phyloP scores from a whole-genome alignment of 2,888 invertebrate genomes.

The Chloroclystis v-ata region DNA sequence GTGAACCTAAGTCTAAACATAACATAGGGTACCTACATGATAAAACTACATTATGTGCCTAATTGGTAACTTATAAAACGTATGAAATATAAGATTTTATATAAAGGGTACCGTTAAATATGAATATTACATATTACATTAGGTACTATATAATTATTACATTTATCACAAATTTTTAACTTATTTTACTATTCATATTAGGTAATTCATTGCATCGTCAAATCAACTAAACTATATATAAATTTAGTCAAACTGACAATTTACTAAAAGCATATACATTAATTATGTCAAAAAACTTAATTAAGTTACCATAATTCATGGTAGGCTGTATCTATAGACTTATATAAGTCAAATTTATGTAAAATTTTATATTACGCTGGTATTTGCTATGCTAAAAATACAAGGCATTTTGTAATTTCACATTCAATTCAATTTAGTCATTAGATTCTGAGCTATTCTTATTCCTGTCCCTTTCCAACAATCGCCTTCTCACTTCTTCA shows the following conservation, averaged over 20 bases:
- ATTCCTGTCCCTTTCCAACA: conserved; percentile 64
- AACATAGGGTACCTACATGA: too few relatives aligned
- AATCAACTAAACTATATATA: conserved; percentile 51
- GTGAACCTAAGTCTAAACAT: too few relatives aligned
- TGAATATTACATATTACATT: too few relatives aligned
- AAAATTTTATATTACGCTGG: not conserved
- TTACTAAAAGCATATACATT: conserved; percentile 30
- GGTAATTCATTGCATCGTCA: conserved; percentile 52
- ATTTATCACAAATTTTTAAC: not conserved
- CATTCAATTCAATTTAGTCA: not conserved
- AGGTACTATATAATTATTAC: not conserved
- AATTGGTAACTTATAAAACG: not conserved
- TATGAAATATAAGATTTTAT: too few relatives aligned
- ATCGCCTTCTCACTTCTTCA: conserved; percentile 70
- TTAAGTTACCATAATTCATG: not conserved
- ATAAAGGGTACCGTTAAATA: too few relatives aligned
- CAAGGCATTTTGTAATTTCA: not conserved
- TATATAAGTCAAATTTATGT: too few relatives aligned
- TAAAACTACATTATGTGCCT: too few relatives aligned
- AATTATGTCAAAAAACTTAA: not conserved
- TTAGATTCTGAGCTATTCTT: conserved; percentile 34
- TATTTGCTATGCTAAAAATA: not conserved
- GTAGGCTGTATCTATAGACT: too few relatives aligned
- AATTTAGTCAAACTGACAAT: conserved; percentile 70
- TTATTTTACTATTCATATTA: not conserved